Evolutionary conservation across 2,888 invertebrate genomes (phyloP), one percentile per base, ranked within the genome.

Genomic region (Sturmia bella): DNA sequence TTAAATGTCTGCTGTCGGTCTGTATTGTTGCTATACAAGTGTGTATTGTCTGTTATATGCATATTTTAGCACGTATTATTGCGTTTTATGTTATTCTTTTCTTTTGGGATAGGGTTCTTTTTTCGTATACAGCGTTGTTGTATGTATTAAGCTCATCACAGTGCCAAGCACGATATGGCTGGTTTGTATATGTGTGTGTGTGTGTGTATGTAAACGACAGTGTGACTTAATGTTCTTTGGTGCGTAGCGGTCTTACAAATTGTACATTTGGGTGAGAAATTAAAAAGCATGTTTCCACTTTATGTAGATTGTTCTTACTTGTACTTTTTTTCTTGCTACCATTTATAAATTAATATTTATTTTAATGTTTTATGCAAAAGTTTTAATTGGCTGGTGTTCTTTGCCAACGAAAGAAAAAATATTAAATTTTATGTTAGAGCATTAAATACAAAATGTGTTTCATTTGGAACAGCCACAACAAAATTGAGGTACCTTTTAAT

Each of bases 241-340:
- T 74, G 82, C 70, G 70, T 79, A 83, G 59, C 37, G 59, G 73
- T 78, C 69, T 52, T 73, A 73, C 41, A 64, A 77, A 74, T 77
- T 78, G 41, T 77, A 84, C 85, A 85, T 85, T 85, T 73, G 73
- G 77, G 39, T 69, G 69, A 81, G 86, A 86, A 87, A 89, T 88
- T 89, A 88, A 89, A 89, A 89, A 87, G 87, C 87, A 87, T 89
- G 89, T 89, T 89, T 88, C 86, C 88, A 88, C 89, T 89, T 89
- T 88, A 89, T 89, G 89, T 86, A 89, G 89, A 89, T 89, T 87
- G 87, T 86, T 61, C 73, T 27, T 57, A 57, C 19, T 75, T 61
- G 43, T 66, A 56, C 50, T 50, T 61, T 27, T 43, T 52, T 37
- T 54, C 9, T 32, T 3, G 5, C 32, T 32, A 7, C 32, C 32